A percentile compares a stretch with the other conserved stretches of the same genome.
These are phyloP conservation scores for Daubentonia madagascariensis DNA, from an alignment of 2,113 vertebrate genomes.

Conservation along the genomic window DNA sequence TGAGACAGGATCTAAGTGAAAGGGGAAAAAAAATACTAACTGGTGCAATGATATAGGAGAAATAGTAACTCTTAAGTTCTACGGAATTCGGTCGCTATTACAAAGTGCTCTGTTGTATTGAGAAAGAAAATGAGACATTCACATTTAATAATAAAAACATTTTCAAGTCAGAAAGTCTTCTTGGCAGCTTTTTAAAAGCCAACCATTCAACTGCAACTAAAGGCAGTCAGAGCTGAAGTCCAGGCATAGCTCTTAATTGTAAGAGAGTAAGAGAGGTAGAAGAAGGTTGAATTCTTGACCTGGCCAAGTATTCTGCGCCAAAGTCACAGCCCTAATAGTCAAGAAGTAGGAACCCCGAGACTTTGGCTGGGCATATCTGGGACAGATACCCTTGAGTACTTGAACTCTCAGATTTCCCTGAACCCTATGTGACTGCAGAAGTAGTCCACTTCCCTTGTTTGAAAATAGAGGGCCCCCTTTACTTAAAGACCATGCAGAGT, in stretches of 20 bases:
- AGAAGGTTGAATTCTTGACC: neutral
- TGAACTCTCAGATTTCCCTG: neutral
- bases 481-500: neutral
- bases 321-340: neutral
- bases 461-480: neutral
- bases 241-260: neutral
- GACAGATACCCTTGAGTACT: neutral
- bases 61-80: neutral
- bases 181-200: neutral
- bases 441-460: neutral
- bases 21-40: rapidly evolving
- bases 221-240: neutral
- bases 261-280: neutral
- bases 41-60: neutral
- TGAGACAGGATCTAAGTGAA: neutral
- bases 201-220: neutral
- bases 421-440: neutral
- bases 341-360: neutral
- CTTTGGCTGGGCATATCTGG: neutral
- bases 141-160: neutral
- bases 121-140: neutral
- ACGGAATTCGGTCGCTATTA: neutral
- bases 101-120: neutral
- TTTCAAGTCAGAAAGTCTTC: neutral
- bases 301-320: neutral